Percentiles rank a stretch among this genome's conserved stretches.
Conservation (phyloP, 2,797 vertebrate species). For the Rhinella marina region DNA sequence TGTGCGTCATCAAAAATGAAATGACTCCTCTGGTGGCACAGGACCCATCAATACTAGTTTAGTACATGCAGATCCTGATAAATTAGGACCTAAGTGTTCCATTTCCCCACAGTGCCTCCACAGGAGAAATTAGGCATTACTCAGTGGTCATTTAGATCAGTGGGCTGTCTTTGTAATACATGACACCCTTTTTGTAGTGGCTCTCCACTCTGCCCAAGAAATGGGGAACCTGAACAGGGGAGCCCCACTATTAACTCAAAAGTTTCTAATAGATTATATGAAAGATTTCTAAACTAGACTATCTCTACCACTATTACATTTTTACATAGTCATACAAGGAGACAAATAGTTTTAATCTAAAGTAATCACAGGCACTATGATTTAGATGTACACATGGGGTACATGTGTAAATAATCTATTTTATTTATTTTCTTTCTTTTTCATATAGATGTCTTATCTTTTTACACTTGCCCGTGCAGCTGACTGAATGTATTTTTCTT, state of each 20-base stretch:
- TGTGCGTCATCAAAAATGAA: no score
- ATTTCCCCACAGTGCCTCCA: not conserved
- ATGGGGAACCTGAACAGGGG: not conserved
- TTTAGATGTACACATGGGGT: not conserved
- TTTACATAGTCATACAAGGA: no score
- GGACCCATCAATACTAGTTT: no score
- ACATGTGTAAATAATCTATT: not conserved
- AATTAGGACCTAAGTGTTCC: no score
- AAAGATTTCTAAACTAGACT: no score
- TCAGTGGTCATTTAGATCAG: not conserved
- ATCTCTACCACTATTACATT: no score
- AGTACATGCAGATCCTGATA: no score
- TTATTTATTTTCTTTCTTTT: not conserved
- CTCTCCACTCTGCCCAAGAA: not conserved
- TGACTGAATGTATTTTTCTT: slow-evolving; percentile 78
- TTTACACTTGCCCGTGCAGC: slow-evolving; percentile 74
- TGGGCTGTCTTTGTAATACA: not conserved
- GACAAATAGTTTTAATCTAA: not conserved
- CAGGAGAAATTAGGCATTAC: not conserved
- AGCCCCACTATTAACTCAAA: no score
- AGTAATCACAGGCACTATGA: not conserved
- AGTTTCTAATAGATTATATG: no score
- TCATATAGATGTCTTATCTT: slow-evolving; percentile 67
- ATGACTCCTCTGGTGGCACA: no score
- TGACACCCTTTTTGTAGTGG: not conserved